Evolutionary conservation across 2,113 vertebrate genomes (phyloP).

Genomic region (Pygoscelis adeliae): DNA sequence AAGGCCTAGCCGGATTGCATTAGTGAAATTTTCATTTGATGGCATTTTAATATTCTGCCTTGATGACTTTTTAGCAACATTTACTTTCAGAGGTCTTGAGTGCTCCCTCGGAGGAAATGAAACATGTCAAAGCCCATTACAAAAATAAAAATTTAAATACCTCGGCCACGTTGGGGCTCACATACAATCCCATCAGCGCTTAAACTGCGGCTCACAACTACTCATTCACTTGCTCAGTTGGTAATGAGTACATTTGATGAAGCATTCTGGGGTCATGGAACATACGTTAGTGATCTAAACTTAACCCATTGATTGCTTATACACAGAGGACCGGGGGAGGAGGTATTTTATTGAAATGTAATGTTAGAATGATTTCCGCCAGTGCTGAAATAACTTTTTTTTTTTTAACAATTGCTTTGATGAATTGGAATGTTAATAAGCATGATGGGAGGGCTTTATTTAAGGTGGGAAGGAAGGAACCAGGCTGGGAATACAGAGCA

Average conservation of each 20-base stretch:
- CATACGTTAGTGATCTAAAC: constrained; percentile 96
- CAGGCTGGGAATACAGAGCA: neutral
- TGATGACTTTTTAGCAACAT: constrained; percentile 99
- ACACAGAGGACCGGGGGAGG: constrained; percentile 81
- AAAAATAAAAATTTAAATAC: constrained; percentile 99
- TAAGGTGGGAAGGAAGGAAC: neutral
- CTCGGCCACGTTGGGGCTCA: constrained; percentile 93
- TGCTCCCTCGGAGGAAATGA: constrained; percentile 99
- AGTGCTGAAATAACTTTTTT: constrained; percentile 14
- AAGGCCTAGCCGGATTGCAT: constrained; percentile 94
- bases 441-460: constrained; percentile 43
- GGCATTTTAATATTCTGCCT: constrained; percentile 99
- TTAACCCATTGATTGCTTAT: constrained; percentile 98
- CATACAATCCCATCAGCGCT: constrained; percentile 93
- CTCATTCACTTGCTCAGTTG: constrained; percentile 92
- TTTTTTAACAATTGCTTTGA: constrained; percentile 42
- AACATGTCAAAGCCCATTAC: constrained; percentile 99
- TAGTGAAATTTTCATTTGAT: constrained; percentile 99
- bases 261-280: constrained; percentile 97
- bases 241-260: constrained; percentile 99
- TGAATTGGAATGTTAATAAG: constrained; percentile 64
- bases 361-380: constrained; percentile 77
- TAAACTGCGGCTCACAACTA: constrained; percentile 90
- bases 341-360: constrained; percentile 89
- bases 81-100: constrained; percentile 99